These are phyloP conservation scores for Melieria picta DNA, from an alignment of 2,888 invertebrate species.

Conservation along the genomic window DNA sequence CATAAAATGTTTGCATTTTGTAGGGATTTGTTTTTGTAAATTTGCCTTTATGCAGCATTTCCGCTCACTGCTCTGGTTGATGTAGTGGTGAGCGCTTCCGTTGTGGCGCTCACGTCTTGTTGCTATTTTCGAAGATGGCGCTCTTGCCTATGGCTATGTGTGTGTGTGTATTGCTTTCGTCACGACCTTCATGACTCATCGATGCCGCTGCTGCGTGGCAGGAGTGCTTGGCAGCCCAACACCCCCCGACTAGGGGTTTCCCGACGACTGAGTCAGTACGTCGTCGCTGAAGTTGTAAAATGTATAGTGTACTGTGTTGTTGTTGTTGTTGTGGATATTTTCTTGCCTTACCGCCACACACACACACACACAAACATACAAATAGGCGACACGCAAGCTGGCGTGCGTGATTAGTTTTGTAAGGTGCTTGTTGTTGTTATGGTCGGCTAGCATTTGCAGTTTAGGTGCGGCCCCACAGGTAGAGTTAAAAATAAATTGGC, in stretches of 20 bases:
- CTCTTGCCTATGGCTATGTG: constrained; percentile 13
- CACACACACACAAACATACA: no score
- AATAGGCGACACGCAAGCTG: no score
- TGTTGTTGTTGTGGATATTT: no score
- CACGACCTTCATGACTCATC: constrained; percentile 68
- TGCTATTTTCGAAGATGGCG: constrained; percentile 39
- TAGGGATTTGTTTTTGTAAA: constrained; percentile 31
- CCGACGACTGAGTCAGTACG: constrained; percentile 41
- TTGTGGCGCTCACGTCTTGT: no score
- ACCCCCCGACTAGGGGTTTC: constrained; percentile 47
- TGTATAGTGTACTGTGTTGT: not conserved
- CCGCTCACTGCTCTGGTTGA: not conserved
- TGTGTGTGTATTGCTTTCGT: constrained; percentile 54
- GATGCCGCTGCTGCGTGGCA: constrained; percentile 48
- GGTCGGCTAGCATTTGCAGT: no score
- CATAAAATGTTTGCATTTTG: not conserved
- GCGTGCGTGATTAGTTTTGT: no score
- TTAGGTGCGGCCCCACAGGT: no score
- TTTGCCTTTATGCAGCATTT: constrained; percentile 33
- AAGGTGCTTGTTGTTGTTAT: no score
- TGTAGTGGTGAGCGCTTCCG: no score
- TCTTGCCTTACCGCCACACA: no score
- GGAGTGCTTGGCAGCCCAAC: constrained; percentile 2
- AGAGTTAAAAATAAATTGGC: no score
- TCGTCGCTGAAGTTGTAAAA: constrained; percentile 17